These are phyloP conservation scores for Microcebus lehilahytsara DNA, from an alignment of 2,113 vertebrate species.

Conservation along the genomic window DNA sequence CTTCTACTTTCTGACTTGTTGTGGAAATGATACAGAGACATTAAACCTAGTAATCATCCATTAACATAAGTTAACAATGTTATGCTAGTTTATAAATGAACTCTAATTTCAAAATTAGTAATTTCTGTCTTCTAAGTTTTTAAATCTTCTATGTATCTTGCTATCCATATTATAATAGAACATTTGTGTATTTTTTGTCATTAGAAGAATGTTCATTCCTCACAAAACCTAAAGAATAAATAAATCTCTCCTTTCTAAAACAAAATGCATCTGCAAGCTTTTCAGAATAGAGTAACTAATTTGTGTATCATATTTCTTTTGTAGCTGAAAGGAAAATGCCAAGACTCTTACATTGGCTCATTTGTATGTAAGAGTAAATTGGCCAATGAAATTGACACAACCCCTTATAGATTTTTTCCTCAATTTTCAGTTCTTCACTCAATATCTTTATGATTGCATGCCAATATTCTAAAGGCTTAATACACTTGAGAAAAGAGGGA, in stretches of 20 bases:
- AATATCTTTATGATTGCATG: background rate
- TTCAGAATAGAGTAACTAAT: constrained; percentile 12
- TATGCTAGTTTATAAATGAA: background rate
- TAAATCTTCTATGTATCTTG: constrained; percentile 4
- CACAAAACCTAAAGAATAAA: background rate
- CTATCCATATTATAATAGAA: background rate
- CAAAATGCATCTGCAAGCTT: background rate
- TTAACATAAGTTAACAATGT: background rate
- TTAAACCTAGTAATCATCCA: background rate
- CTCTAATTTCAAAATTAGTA: background rate
- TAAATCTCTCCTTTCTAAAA: constrained; percentile 20
- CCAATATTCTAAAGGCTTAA: background rate
- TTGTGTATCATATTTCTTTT: constrained; percentile 23
- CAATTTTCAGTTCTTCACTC: background rate
- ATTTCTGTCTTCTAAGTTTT: background rate
- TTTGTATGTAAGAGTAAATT: constrained; percentile 43
- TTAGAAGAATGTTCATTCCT: background rate
- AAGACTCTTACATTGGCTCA: background rate
- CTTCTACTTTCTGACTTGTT: background rate
- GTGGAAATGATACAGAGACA: background rate
- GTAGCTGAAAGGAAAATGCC: constrained; percentile 7
- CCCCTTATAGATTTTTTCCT: background rate
- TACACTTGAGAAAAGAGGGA: background rate
- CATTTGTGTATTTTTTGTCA: background rate
- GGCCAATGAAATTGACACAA: background rate